Conservation (phyloP, 2,888 invertebrate species). For the Tachina fera region DNA sequence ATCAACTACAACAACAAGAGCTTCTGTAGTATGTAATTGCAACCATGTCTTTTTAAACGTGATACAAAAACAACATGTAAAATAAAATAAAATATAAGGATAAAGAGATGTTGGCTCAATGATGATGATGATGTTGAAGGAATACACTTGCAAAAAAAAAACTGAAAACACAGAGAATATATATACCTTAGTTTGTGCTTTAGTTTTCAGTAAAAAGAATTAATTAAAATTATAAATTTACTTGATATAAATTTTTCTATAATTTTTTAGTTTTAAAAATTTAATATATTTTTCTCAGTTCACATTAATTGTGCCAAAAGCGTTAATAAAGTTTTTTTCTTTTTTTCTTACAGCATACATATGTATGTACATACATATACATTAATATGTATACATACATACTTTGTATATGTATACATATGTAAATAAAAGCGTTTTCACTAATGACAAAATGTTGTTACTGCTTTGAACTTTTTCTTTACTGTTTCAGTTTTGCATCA, state of each 20-base stretch:
- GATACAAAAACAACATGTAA: constrained; percentile 35
- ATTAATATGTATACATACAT: background rate
- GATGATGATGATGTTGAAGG: constrained; percentile 26
- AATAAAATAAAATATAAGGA: constrained; percentile 41
- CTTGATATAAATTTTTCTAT: no score
- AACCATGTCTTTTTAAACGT: constrained; percentile 48
- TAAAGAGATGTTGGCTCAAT: constrained; percentile 35
- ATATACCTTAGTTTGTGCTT: background rate
- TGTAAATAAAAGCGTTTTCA: background rate
- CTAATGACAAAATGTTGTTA: constrained; percentile 41
- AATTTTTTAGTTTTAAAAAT: no score
- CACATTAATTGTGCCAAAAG: no score
- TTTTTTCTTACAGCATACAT: background rate
- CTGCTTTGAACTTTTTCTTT: constrained; percentile 7
- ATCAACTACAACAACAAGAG: constrained; percentile 56
- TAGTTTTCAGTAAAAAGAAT: no score
- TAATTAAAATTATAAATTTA: no score
- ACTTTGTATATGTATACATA: background rate
- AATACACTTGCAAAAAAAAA: background rate
- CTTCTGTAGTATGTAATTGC: constrained; percentile 65
- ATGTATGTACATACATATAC: background rate
- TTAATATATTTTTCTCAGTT: no score
- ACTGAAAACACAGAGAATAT: constrained; percentile 21
- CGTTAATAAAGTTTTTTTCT: background rate
- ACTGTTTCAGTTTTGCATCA: constrained; percentile 12